Conservation (phyloP, 2,113 vertebrate species). For the Salvator merianae region DNA sequence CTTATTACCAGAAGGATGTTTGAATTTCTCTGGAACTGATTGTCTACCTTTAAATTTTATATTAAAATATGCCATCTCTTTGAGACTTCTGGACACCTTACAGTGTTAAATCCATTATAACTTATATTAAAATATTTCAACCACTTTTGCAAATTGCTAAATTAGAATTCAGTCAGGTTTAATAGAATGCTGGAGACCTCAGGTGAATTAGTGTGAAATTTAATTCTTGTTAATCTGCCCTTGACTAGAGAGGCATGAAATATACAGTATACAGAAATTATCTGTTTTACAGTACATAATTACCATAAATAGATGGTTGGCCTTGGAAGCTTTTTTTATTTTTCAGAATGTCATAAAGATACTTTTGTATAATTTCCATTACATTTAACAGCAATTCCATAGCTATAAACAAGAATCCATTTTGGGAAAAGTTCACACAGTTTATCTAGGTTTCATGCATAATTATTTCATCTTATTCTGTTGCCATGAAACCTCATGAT, state of each 20-base stretch:
- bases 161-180: conserved; percentile 27
- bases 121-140: conserved; percentile 7
- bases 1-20: background rate
- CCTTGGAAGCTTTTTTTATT: background rate
- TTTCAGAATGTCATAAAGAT: background rate
- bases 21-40: background rate
- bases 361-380: background rate
- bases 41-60: background rate
- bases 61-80: conserved; percentile 7
- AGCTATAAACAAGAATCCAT: too few species aligned
- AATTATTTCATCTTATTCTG: too few species aligned
- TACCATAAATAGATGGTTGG: background rate
- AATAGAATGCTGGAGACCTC: conserved; percentile 3
- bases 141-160: conserved; percentile 22
- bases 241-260: background rate
- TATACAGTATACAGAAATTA: conserved; percentile 7
- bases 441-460: too few species aligned
- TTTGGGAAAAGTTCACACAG: too few species aligned
- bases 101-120: conserved; percentile 27
- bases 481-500: too few species aligned
- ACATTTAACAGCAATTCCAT: background rate
- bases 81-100: conserved; percentile 1
- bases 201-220: conserved; percentile 37
- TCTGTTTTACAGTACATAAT: conserved; percentile 19
- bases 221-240: conserved; percentile 38